phyloP scores from a whole-genome alignment of 23 tunicate genomes.

The Phallusia fumigata region DNA sequence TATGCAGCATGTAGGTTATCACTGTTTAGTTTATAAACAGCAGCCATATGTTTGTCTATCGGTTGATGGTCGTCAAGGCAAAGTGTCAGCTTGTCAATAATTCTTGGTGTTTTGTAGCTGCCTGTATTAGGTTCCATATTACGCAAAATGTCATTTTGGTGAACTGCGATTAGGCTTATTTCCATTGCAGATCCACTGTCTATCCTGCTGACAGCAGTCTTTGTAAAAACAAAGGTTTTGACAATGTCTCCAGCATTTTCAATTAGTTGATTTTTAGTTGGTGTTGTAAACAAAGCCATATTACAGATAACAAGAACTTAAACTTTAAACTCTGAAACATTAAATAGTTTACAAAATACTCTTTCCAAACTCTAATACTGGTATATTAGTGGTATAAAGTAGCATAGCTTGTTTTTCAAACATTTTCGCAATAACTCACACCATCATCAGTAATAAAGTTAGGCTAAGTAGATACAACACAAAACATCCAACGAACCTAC shows the following conservation, averaged over 20 bases:
- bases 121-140: not conserved
- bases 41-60: not conserved
- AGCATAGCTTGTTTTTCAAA: not conserved
- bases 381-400: not conserved
- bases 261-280: conserved; percentile 44
- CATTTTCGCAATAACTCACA: no score
- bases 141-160: conserved; percentile 10
- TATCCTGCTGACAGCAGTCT: conserved; percentile 15
- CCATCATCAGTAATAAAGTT: not conserved
- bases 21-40: not conserved
- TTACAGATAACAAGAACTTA: not conserved
- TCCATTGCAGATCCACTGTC: conserved; percentile 22
- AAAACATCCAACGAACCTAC: not conserved
- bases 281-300: conserved; percentile 40
- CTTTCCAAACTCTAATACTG: not conserved
- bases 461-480: not conserved
- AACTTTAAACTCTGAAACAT: not conserved
- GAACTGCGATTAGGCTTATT: conserved; percentile 44
- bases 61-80: conserved; percentile 7
- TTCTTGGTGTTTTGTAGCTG: conserved; percentile 1
- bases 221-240: conserved; percentile 31
- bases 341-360: not conserved
- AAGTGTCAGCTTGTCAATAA: conserved; percentile 42
- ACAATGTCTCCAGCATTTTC: conserved; percentile 17
- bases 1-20: conserved; percentile 4